Evolutionary conservation across 2,113 vertebrate genomes (phyloP).

Genomic region (Larimichthys crocea): DNA sequence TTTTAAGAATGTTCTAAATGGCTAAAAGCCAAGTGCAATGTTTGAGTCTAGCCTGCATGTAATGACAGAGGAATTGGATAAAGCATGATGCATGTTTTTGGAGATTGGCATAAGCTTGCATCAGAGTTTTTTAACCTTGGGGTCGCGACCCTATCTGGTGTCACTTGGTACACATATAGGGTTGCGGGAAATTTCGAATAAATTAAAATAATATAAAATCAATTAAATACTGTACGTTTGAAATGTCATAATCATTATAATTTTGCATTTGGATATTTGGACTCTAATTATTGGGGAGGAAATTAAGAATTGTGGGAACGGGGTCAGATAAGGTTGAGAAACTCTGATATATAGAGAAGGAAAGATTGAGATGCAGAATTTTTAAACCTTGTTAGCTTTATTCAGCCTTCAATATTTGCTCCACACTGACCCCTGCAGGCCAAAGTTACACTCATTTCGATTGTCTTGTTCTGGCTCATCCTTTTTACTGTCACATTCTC

Average conservation of each 20-base stretch:
- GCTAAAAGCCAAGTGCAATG: constrained; percentile 27
- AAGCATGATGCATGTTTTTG: constrained; percentile 54
- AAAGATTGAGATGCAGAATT: constrained; percentile 11
- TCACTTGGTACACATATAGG: not conserved
- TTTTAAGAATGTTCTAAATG: constrained; percentile 29
- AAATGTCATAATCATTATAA: not conserved
- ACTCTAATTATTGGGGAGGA: not conserved
- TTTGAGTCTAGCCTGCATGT: constrained; percentile 51
- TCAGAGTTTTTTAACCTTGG: constrained; percentile 28
- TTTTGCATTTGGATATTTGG: constrained; percentile 3
- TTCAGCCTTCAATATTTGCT: constrained; percentile 24
- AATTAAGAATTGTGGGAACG: no score
- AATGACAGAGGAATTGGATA: constrained; percentile 9
- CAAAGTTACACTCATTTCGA: constrained; percentile 38
- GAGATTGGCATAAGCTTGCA: not conserved
- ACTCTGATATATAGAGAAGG: constrained; percentile 14
- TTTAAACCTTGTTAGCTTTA: constrained; percentile 5
- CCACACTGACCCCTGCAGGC: constrained; percentile 46
- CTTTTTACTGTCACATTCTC: constrained; percentile 7
- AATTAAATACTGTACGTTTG: not conserved
- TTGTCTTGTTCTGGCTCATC: constrained; percentile 11
- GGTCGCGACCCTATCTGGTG: not conserved
- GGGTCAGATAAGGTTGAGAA: constrained; percentile 13
- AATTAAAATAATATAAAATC: constrained; percentile 1
- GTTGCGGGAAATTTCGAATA: constrained; percentile 9